Percentiles rank a stretch among this genome's conserved stretches.
phyloP scores from a whole-genome alignment of 2,113 vertebrate genomes.

The Brachyistius frenatus region DNA sequence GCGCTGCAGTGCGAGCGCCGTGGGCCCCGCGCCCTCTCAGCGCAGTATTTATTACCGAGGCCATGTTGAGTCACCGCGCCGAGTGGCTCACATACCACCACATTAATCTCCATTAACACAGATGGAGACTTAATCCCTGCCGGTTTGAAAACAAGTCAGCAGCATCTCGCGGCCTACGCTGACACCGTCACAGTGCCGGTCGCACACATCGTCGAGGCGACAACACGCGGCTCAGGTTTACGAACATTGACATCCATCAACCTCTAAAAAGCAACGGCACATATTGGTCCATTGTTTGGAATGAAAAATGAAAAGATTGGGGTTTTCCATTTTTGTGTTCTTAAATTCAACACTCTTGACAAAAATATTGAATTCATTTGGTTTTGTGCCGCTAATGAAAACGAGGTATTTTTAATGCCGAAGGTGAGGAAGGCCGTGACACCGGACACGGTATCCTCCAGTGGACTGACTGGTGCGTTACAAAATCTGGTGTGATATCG shows the following conservation, averaged over 20 bases:
- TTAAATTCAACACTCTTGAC: too few species aligned
- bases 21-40: slow-evolving; percentile 12
- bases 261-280: too few species aligned
- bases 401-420: too few species aligned
- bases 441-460: too few species aligned
- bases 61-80: slow-evolving; percentile 23
- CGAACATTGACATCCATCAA: background rate
- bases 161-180: slow-evolving; percentile 2
- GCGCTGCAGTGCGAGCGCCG: background rate
- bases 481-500: too few species aligned
- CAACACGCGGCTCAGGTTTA: background rate
- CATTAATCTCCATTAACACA: slow-evolving; percentile 77
- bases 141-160: slow-evolving; percentile 40
- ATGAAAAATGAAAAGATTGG: background rate
- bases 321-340: too few species aligned
- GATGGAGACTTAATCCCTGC: slow-evolving; percentile 72
- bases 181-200: background rate
- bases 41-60: slow-evolving; percentile 37
- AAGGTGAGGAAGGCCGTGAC: too few species aligned
- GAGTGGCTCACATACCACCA: slow-evolving; percentile 56
- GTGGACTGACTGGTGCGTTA: too few species aligned
- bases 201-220: background rate
- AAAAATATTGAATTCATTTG: too few species aligned
- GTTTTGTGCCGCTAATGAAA: too few species aligned
- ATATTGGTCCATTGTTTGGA: background rate